Base-by-base conservation (phyloP, 2,888 invertebrate genomes). In the Diaphora mendica region DNA sequence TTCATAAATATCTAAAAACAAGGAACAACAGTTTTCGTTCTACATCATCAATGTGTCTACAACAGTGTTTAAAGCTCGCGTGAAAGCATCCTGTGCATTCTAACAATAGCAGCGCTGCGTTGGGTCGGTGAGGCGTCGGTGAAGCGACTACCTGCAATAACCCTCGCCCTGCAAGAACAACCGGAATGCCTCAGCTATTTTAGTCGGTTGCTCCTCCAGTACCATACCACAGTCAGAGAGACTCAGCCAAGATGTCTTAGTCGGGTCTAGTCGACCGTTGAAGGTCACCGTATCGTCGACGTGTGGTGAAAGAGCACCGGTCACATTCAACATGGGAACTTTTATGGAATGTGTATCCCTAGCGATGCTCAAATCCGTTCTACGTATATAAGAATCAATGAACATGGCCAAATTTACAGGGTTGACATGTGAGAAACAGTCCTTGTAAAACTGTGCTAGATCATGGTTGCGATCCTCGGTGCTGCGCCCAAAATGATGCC, bases 201-300 rank as follows among this genome's bases (percentile, higher is more conserved):
- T 99, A 85, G 97, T 98, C 64, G 99, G 99, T 93, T 99, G 99
- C 93, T 99, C 99, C 95, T 99, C 99, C 88, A 99, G 95, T 13
- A 99, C 99, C 98, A 99, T 98, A 79, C 99, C 99, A 91, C 99
- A 99, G 92, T 99, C 99, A 48, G 99, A 99, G 86, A 99, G 98
- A 97, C 99, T 99, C 97, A 99, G 97, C 99, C 99, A 99, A 69
- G 99, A 99, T 59, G 99, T 99, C 92, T 98, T 99, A 78, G 98
- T 97, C 23, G 99, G 99, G 93, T 99, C 99, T 91, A 99, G 96
- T 74, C 99, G 97, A 64, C 99, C 98, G 91, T 99, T 99, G 92
- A 99, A 98, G 70, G 99, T 98, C 64, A 99, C 99, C 15, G 99
- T 99, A 89, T 99, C 99, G 80, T 99, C 99, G 72, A 99, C 98